Evolutionary conservation across 1,140 invertebrate genomes (phyloP).

Genomic region (Cherax destructor): DNA sequence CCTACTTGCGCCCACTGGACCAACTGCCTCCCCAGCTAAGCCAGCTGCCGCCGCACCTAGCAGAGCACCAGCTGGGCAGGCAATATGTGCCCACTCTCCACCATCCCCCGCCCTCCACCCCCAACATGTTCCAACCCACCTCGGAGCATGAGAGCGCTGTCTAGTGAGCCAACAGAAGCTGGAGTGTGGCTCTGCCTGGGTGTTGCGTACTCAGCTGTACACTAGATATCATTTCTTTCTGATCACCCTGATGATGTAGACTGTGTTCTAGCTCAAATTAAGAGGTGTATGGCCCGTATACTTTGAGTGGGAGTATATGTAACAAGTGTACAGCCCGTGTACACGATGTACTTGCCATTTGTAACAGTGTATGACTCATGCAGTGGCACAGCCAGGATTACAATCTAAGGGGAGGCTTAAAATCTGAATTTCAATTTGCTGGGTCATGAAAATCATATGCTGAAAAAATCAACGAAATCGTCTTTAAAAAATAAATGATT

Average conservation of each 20-base stretch:
- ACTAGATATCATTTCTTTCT: not conserved
- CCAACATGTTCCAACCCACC: constrained; percentile 10
- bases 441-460: too few species aligned
- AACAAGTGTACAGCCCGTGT: not conserved
- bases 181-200: too few species aligned
- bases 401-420: too few species aligned
- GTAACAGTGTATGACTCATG: too few species aligned
- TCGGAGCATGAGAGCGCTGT: constrained; percentile 53
- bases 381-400: too few species aligned
- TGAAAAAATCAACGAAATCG: too few species aligned
- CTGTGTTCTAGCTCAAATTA: not conserved
- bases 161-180: not conserved
- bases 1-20: constrained; percentile 47
- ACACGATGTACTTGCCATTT: not conserved
- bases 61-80: constrained; percentile 18
- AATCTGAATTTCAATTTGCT: too few species aligned
- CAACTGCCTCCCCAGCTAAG: constrained; percentile 25
- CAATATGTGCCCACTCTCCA: constrained; percentile 12
- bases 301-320: not conserved
- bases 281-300: not conserved
- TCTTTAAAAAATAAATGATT: too few species aligned
- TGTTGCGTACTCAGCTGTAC: not conserved
- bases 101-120: not conserved
- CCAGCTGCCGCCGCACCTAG: constrained; percentile 31
- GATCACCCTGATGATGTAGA: too few species aligned